Evolutionary conservation across 1,140 invertebrate genomes (phyloP), one percentile per base, ranked within the genome.

Genomic region (Ptiloglossa arizonensis): DNA sequence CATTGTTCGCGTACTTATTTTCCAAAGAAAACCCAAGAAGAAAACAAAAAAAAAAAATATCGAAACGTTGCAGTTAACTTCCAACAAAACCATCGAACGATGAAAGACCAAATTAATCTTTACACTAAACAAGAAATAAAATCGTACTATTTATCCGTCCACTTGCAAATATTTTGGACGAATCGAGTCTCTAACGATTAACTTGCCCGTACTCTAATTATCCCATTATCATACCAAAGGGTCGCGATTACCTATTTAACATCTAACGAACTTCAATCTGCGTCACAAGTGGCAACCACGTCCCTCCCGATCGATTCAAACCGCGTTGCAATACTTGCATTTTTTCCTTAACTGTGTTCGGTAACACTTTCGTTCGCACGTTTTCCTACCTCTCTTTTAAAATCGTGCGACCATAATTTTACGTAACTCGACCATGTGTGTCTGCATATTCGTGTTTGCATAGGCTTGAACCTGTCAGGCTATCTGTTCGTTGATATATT

Each of bases 201-300:
- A 77, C 17, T 81, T 52, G 38, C 13, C 24, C 27, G 17, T 5
- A 44, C 62, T 71, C 46, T 83, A 83, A 84, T 83, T 80, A 83
- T n/a, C 62, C 32, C 59, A 71, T 83, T 83, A 84, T 76, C 71
- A 57, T 80, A 57, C 56, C 35, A 60, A 29, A 60, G 50, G 54
- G 15, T 41, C 59, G 66, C 76, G 76, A 84, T 83, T 83, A 41
- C 50, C 63, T 83, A 67, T 67, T 84, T 84, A 83, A 67, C 56
- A 29, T 80, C 35, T 76, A 80, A 83, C 54, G 71, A 80, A 67
- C 38, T 70, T 19, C 71, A 84, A 83, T 83, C 32, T 79, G 64
- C 62, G 59, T 70, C 22, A 35, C 38, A 38, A 67, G 67, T 77
- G 44, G 50, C 57, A 54, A 54, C 44, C 80, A 67, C 67, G 62